A percentile compares a stretch with the other conserved stretches of the same genome.
These are phyloP conservation scores for Ibycter americanus DNA, from an alignment of 2,797 vertebrate species.

Conservation along the genomic window DNA sequence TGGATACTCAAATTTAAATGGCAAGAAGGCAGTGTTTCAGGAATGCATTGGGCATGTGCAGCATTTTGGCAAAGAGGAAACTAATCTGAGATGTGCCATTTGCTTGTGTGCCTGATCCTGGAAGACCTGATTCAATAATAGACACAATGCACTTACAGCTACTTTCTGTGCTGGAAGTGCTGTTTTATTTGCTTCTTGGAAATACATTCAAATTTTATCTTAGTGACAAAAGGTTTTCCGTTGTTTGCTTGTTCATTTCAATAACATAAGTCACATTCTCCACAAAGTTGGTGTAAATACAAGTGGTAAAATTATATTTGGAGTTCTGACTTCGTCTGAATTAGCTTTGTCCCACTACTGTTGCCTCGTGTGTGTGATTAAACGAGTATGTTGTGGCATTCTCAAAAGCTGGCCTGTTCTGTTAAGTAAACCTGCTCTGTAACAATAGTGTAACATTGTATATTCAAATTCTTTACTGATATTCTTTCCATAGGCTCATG, in stretches of 20 bases:
- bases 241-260: background rate
- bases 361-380: background rate
- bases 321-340: background rate
- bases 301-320: background rate
- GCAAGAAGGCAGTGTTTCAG: background rate
- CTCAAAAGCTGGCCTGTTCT: background rate
- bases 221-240: background rate
- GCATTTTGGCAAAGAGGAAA: background rate
- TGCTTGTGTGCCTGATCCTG: background rate
- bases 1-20: background rate
- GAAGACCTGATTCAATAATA: background rate
- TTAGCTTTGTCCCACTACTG: background rate
- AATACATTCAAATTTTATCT: background rate
- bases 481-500: conserved; percentile 84
- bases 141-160: background rate
- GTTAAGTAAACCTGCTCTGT: background rate
- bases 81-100: background rate
- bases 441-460: background rate
- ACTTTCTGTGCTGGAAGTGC: background rate
- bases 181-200: background rate
- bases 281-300: background rate
- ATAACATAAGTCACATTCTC: background rate
- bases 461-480: background rate
- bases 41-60: background rate
- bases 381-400: background rate